Conservation (phyloP, 2,888 invertebrate genomes). For the Capitulum mitella region DNA sequence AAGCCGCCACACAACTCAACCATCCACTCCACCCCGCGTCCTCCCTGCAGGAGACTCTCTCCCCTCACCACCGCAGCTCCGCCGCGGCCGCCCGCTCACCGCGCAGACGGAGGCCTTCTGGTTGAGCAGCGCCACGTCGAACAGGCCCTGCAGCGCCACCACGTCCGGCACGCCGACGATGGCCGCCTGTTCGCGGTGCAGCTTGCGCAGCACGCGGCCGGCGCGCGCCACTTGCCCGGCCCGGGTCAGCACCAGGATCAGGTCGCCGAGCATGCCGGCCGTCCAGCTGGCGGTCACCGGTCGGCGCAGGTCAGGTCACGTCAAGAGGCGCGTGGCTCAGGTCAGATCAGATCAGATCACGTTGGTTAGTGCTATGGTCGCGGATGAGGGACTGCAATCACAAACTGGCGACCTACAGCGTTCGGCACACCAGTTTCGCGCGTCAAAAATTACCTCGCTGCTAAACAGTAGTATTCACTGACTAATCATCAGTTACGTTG, state of each 20-base stretch:
- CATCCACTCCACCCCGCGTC: background rate
- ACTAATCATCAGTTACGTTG: no score
- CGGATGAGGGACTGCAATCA: no score
- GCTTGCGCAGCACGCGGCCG: constrained; percentile 48
- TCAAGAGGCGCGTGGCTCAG: background rate
- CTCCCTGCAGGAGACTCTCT: no score
- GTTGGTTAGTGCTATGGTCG: no score
- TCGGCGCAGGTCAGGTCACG: background rate
- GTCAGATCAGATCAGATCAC: background rate
- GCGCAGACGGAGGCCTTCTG: background rate
- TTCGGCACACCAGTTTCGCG: no score
- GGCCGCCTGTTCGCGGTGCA: constrained; percentile 49
- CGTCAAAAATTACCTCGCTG: no score
- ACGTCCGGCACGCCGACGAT: constrained; percentile 53
- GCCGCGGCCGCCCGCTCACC: background rate
- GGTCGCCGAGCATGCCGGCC: constrained; percentile 55
- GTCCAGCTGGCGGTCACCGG: constrained; percentile 50
- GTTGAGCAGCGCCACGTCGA: background rate
- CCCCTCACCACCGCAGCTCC: no score
- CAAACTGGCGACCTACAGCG: no score
- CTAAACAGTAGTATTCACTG: no score
- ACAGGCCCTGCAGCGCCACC: constrained; percentile 43
- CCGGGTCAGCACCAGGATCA: constrained; percentile 49
- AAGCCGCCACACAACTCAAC: no score
- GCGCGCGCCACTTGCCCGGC: constrained; percentile 52